Percentiles rank a stretch among this genome's conserved stretches.
These are phyloP conservation scores for Heliconius sara DNA, from an alignment of 2,888 invertebrate genomes.

Conservation along the genomic window DNA sequence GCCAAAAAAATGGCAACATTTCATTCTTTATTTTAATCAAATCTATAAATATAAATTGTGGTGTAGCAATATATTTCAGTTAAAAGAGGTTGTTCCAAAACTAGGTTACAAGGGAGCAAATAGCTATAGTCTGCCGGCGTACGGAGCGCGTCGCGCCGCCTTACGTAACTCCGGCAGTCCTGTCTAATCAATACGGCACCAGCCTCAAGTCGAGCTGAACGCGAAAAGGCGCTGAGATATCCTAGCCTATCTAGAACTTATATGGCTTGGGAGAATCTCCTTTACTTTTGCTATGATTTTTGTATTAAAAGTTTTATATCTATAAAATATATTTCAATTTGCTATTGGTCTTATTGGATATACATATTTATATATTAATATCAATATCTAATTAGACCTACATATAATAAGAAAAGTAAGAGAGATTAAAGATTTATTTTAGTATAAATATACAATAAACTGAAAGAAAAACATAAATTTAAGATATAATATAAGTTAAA, in stretches of 20 bases:
- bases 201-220: slow-evolving; percentile 72
- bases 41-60: slow-evolving; percentile 14
- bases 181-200: slow-evolving; percentile 78
- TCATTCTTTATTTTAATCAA: not conserved
- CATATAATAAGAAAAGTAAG: too few species aligned
- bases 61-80: slow-evolving; percentile 25
- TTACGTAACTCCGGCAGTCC: slow-evolving; percentile 78
- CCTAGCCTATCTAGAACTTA: slow-evolving; percentile 53
- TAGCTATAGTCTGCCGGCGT: slow-evolving; percentile 60
- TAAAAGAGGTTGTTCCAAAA: slow-evolving; percentile 46
- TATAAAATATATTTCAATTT: not conserved
- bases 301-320: not conserved
- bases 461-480: too few species aligned
- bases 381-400: not conserved
- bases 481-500: not conserved
- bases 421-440: too few species aligned
- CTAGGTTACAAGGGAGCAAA: slow-evolving; percentile 52
- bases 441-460: too few species aligned
- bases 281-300: not conserved
- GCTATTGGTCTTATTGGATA: not conserved
- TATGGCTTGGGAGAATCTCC: not conserved
- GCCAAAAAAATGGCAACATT: not conserved
- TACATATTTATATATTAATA: not conserved
- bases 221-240: slow-evolving; percentile 58
- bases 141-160: slow-evolving; percentile 64